Conservation (phyloP, 2,888 invertebrate genomes). For the Stenodema calcarata region DNA sequence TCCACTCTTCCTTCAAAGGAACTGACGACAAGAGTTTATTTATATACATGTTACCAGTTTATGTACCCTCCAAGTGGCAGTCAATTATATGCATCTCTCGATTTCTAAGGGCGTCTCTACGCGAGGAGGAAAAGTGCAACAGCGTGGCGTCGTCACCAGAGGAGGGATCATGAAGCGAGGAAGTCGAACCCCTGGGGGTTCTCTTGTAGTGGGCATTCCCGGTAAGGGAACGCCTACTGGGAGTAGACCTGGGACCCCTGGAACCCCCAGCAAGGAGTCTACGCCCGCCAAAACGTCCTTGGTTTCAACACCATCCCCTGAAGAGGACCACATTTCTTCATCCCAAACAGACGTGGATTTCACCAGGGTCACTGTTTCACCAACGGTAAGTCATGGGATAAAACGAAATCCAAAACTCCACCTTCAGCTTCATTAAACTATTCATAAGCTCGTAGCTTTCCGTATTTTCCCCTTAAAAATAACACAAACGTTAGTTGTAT, state of each 20-base stretch:
- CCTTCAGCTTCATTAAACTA: no score
- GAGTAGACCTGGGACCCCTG: not conserved
- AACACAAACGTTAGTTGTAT: no score
- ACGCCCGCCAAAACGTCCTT: not conserved
- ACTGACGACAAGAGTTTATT: no score
- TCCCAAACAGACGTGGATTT: slow-evolving; percentile 5
- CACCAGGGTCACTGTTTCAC: not conserved
- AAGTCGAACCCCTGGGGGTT: not conserved
- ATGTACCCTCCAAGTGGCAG: no score
- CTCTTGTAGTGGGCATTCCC: not conserved
- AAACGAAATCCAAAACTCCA: no score
- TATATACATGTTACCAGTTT: no score
- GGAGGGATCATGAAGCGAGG: slow-evolving; percentile 6
- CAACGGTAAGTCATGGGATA: not conserved
- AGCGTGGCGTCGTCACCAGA: not conserved
- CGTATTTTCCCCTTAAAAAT: no score
- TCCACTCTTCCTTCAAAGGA: no score
- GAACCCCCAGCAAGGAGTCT: not conserved
- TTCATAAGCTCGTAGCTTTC: no score
- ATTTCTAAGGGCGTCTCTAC: not conserved
- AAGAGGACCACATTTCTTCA: not conserved
- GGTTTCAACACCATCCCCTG: not conserved
- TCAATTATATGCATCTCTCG: not conserved
- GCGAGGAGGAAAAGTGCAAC: not conserved
- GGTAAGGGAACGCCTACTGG: not conserved